Base-by-base conservation (phyloP, 2,888 invertebrate genomes). In the Dendrolimus pini region DNA sequence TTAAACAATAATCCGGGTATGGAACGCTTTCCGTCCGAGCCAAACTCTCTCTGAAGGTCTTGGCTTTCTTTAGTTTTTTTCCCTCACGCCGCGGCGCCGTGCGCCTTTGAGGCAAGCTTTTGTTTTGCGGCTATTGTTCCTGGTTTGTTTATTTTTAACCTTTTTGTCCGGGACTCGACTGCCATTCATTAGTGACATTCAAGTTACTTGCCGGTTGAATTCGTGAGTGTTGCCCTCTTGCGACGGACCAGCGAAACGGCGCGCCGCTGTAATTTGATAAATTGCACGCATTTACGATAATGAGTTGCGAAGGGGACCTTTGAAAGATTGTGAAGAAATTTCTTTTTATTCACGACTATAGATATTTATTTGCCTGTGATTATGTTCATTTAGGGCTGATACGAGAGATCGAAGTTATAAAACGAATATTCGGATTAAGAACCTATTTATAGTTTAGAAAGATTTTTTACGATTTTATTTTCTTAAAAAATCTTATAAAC, bases 121-220 rank as follows among this genome's bases (percentile, higher is more conserved):
- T 74, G 70, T 72, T 69, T 70, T 60, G 58, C 56, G 58, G 56
- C 65, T 58, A 68, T 74, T 74, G 71, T 74, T 69, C 63, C 58
- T 55, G 7, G 53, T 57, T 58, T 69, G 64, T 69, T 68, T 70
- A 70, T 68, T 70, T 65, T 67, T 66, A 65, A 68, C 67, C 66
- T 70, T 72, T 74, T 69, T 71, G 60, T 69, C 60, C 61, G 58
- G 58, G 55, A 55, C 42, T 58, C 47, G 47, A 47, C 47, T 52
- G 63, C 67, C 62, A 65, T 74, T 73, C 67, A 69, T 71, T 70
- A 71, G 59, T 58, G 60, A 61, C 62, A 69, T 62, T 69, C 59
- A 61, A 59, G 60, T 57, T 58, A 55, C 59, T 60, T 59, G 54
- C 54, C 55, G 58, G 61, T 59, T 55, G 60, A 61, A 65, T 66